Evolutionary conservation across 2,888 invertebrate species (phyloP), one percentile per base, ranked within the genome.

Genomic region (Thymelicus sylvestris): DNA sequence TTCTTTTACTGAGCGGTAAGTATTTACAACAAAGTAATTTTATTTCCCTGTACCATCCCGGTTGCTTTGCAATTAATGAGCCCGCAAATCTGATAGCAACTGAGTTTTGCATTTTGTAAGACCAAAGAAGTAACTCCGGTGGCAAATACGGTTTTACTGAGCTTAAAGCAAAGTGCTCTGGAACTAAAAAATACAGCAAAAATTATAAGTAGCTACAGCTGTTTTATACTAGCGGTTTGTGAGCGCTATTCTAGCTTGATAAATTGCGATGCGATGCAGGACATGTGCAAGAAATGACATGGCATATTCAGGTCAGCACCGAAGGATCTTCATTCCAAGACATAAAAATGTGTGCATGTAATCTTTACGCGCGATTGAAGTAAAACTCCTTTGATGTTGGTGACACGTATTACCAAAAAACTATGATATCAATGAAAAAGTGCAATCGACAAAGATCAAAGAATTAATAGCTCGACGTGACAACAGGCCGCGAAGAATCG

Each of bases 51-150:
- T 47, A 31, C 24, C 63, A 69, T 64, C 69, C 63, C 55, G 47
- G 44, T 62, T 63, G 52, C 41, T 19, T 38, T 24, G 69, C 67
- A 47, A 69, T 69, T 69, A 69, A 69, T 69, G 68, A 69, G 57
- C 63, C 68, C 68, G 68, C 68, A 69, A 57, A 69, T 69, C 68
- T 55, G 68, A 69, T 69, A 69, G 48, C 68, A 62, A 63, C 24
- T 57, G 57, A 64, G 48, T 69, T 59, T 69, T 64, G 69, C 63
- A 69, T 64, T 69, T 69, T 64, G 55, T 52, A 62, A 68, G 62
- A 57, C 47, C 52, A 41, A 64, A 69, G 69, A 69, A 69, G 64
- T 69, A 64, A 63, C 68, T 69, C 63, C 68, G 38, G 68, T 69
- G 63, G 68, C 68, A 69, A 69, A 69, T 69, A 69, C 63, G 68